These are phyloP conservation scores for Sarcoramphus papa DNA, from an alignment of 2,797 vertebrate species.

Conservation along the genomic window DNA sequence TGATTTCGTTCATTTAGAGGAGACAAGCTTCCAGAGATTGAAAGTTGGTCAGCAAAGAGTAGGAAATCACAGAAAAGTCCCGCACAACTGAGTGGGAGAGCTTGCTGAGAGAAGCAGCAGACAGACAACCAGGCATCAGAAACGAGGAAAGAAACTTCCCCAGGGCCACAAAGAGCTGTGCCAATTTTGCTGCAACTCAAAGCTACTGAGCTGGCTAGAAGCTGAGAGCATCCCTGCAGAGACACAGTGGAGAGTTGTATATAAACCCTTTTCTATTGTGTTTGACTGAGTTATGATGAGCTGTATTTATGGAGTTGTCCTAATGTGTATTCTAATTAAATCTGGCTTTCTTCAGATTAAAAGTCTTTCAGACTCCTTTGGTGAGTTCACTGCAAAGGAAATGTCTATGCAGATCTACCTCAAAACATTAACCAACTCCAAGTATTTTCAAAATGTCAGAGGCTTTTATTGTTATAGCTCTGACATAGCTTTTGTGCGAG, in stretches of 20 bases:
- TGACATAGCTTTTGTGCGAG: background rate
- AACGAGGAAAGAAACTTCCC: background rate
- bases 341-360: background rate
- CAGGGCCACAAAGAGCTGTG: background rate
- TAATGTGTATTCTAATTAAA: background rate
- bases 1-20: background rate
- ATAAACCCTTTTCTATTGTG: background rate
- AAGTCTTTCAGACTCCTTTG: background rate
- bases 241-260: background rate
- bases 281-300: background rate
- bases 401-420: background rate
- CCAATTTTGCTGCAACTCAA: constrained; percentile 10
- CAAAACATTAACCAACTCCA: background rate
- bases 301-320: background rate
- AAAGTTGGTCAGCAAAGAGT: background rate
- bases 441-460: background rate
- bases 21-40: background rate
- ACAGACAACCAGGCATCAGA: background rate
- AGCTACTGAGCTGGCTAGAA: constrained; percentile 34
- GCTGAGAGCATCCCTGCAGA: constrained; percentile 10
- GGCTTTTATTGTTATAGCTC: background rate
- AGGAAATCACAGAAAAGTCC: background rate
- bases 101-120: background rate
- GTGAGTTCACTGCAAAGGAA: background rate
- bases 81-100: background rate